These are phyloP conservation scores for Cephalotes varians DNA, from an alignment of 2,888 invertebrate genomes.

Conservation along the genomic window DNA sequence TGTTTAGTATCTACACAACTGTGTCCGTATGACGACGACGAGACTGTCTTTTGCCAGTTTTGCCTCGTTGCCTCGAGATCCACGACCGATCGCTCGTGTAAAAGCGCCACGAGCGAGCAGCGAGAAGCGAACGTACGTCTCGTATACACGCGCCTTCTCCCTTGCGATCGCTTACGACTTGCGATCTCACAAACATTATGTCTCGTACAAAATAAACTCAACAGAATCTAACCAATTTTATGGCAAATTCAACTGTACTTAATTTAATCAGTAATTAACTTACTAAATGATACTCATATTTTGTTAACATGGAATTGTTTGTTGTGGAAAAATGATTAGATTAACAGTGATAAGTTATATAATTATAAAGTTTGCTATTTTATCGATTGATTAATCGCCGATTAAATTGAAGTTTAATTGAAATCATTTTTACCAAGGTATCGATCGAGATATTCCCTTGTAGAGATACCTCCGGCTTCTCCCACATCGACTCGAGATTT, in stretches of 20 bases:
- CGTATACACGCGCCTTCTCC: background rate
- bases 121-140: background rate
- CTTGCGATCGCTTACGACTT: no score
- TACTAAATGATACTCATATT: background rate
- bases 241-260: background rate
- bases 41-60: background rate
- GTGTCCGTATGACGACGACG: background rate
- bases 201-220: background rate
- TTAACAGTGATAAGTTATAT: background rate
- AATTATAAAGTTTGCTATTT: background rate
- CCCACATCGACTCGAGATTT: background rate
- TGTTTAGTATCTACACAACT: constrained; percentile 69
- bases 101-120: constrained; percentile 35
- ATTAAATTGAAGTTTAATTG: background rate
- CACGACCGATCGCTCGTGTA: background rate
- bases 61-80: background rate
- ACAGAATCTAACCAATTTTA: background rate
- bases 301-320: background rate
- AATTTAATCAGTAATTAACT: background rate
- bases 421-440: background rate
- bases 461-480: background rate
- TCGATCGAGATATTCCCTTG: background rate
- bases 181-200: background rate
- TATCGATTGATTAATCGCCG: background rate
- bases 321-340: background rate